A percentile compares a stretch with the other conserved stretches of the same genome.
Evolutionary conservation across 2,797 vertebrate species (phyloP).

Genomic region (Thalassophryne amazonica): DNA sequence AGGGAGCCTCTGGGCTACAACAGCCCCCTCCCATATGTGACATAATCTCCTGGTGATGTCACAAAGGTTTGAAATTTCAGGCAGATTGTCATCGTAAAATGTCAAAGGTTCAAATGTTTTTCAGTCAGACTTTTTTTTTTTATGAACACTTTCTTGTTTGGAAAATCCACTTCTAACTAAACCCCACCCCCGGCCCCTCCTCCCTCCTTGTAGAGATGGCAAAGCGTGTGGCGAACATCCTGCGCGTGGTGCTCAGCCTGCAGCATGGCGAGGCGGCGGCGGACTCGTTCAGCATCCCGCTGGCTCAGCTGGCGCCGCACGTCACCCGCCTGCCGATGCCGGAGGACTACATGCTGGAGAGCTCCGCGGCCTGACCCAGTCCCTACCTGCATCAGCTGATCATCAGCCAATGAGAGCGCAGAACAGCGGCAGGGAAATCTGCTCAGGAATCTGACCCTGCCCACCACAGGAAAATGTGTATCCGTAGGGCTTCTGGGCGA

Average conservation of each 20-base stretch:
- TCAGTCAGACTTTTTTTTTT: too few species aligned
- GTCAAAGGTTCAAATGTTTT: too few species aligned
- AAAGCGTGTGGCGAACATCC: slow-evolving; percentile 90
- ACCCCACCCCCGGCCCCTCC: neutral
- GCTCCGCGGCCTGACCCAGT: slow-evolving; percentile 89
- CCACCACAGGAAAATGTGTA: too few species aligned
- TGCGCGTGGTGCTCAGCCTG: slow-evolving; percentile 86
- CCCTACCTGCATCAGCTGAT: slow-evolving; percentile 88
- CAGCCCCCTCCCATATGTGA: too few species aligned
- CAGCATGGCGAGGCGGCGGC: slow-evolving; percentile 76
- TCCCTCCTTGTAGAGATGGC: slow-evolving; percentile 85
- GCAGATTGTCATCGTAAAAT: too few species aligned
- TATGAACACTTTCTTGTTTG: too few species aligned
- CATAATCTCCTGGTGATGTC: too few species aligned
- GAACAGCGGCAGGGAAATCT: neutral
- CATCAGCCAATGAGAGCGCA: slow-evolving; percentile 75
- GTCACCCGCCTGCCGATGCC: slow-evolving; percentile 92
- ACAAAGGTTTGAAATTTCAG: too few species aligned
- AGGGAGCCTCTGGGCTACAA: too few species aligned
- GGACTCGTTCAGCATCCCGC: slow-evolving; percentile 71
- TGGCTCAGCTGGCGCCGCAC: slow-evolving; percentile 85
- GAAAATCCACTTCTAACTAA: neutral
- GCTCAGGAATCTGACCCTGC: too few species aligned
- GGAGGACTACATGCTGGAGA: slow-evolving; percentile 95
- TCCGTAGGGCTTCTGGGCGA: too few species aligned